Conservation (phyloP, 1,140 invertebrate genomes). For the Onthophagus taurus region DNA sequence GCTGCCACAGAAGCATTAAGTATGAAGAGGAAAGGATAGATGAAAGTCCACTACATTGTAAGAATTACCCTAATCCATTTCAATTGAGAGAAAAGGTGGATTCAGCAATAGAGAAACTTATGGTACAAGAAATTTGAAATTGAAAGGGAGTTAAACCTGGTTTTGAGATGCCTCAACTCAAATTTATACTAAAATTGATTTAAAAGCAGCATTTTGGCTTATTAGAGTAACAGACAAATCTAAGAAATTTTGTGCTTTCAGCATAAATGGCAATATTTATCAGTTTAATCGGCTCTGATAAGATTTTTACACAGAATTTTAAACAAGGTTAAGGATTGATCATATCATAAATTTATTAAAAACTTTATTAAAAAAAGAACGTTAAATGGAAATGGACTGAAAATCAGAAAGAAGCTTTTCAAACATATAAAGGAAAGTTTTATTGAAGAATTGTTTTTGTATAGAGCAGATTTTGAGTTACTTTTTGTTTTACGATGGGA, state of each 20-base stretch:
- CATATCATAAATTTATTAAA: not conserved
- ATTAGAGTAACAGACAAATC: not conserved
- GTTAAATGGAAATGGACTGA: not conserved
- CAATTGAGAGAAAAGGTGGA: too few relatives aligned
- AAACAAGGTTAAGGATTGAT: not conserved
- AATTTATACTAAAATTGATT: not conserved
- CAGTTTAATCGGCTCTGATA: not conserved
- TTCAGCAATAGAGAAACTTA: too few relatives aligned
- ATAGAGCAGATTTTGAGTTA: slow-evolving; percentile 16
- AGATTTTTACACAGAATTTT: not conserved
- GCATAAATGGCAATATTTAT: slow-evolving; percentile 1
- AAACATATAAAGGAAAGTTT: slow-evolving; percentile 2
- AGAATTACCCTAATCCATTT: too few relatives aligned
- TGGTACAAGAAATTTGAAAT: too few relatives aligned
- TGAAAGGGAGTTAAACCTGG: too few relatives aligned
- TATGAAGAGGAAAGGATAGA: too few relatives aligned
- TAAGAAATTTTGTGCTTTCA: slow-evolving; percentile 7
- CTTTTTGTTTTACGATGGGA: slow-evolving; percentile 1
- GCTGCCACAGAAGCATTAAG: too few relatives aligned
- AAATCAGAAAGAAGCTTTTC: slow-evolving; percentile 9
- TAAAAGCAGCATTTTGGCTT: slow-evolving; percentile 4
- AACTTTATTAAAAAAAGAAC: not conserved
- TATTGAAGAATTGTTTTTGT: slow-evolving; percentile 1
- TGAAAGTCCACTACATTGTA: too few relatives aligned
- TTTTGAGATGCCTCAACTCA: not conserved